These are phyloP conservation scores for Zaprionus lachaisei DNA, from an alignment of 1,140 invertebrate species.

Conservation along the genomic window DNA sequence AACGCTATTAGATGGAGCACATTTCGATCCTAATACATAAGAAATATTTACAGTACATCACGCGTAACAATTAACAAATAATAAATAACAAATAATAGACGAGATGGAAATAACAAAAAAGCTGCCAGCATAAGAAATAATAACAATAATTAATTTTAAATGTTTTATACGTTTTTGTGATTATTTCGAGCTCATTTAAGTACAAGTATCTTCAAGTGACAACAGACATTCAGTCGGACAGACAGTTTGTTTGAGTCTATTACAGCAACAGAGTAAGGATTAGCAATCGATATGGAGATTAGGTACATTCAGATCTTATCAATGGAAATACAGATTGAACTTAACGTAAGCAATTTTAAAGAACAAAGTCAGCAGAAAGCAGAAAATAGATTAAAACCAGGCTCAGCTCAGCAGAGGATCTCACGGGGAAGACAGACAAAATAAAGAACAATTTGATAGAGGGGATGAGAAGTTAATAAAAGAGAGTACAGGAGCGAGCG, in stretches of 20 bases:
- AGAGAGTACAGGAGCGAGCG: conserved; percentile 1
- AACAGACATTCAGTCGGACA: conserved; percentile 28
- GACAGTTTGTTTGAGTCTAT: conserved; percentile 20
- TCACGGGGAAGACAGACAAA: not conserved
- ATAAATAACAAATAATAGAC: conserved; percentile 54
- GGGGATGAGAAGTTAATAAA: not conserved
- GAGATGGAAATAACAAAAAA: conserved; percentile 64
- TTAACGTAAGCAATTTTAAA: conserved; percentile 74
- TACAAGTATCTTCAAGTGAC: conserved; percentile 27
- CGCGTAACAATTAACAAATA: conserved; percentile 32
- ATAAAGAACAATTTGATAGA: not conserved
- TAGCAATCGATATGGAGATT: conserved; percentile 64
- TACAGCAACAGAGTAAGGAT: conserved; percentile 39
- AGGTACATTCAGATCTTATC: conserved; percentile 56
- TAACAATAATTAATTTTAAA: conserved; percentile 83
- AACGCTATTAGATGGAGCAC: conserved; percentile 30
- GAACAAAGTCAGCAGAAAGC: conserved; percentile 35
- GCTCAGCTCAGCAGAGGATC: conserved; percentile 34
- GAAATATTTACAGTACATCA: conserved; percentile 30
- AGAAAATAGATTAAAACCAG: conserved; percentile 64
- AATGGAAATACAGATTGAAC: conserved; percentile 58
- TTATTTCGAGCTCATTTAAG: conserved; percentile 67
- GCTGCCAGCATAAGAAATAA: conserved; percentile 78
- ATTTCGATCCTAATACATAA: conserved; percentile 68
- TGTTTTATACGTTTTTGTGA: conserved; percentile 68